These are phyloP conservation scores for Coregonus ussuriensis DNA, from an alignment of 2,797 vertebrate genomes.

Conservation along the genomic window DNA sequence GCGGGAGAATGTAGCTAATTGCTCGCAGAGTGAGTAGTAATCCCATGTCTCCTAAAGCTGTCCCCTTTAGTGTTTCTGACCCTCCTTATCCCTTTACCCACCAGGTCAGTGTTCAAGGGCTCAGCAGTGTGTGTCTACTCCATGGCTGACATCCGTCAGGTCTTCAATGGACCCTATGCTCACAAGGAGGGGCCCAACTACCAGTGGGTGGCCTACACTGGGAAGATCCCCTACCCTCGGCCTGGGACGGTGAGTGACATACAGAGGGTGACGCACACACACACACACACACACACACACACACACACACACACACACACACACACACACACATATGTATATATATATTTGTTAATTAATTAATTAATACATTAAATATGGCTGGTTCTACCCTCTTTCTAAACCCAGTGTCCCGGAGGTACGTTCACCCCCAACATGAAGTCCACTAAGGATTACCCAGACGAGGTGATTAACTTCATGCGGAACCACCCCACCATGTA, in stretches of 20 bases:
- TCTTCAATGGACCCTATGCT: slow-evolving; percentile 97
- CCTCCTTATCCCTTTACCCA: slow-evolving; percentile 7
- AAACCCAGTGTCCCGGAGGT: slow-evolving; percentile 90
- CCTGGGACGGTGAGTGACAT: slow-evolving; percentile 89
- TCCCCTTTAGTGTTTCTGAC: neutral
- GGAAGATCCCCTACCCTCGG: slow-evolving; percentile 97
- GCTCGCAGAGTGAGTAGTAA: slow-evolving; percentile 8
- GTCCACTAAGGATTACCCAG: slow-evolving; percentile 98
- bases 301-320: too few relatives aligned
- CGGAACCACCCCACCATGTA: slow-evolving; percentile 96
- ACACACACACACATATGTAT: neutral
- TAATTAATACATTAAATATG: slow-evolving; percentile 4
- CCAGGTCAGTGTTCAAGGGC: slow-evolving; percentile 95
- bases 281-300: neutral
- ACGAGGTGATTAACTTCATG: slow-evolving; percentile 99
- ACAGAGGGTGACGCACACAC: neutral
- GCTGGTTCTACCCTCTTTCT: neutral
- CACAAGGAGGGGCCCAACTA: slow-evolving; percentile 99
- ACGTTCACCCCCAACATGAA: slow-evolving; percentile 99
- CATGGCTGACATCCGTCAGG: slow-evolving; percentile 98
- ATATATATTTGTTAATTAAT: neutral
- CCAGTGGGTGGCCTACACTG: slow-evolving; percentile 97
- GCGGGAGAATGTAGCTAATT: slow-evolving; percentile 18
- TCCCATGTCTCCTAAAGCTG: neutral
- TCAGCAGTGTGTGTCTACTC: slow-evolving; percentile 98